phyloP scores from a whole-genome alignment of 1,140 invertebrate species.

The Drosophila biarmipes region DNA sequence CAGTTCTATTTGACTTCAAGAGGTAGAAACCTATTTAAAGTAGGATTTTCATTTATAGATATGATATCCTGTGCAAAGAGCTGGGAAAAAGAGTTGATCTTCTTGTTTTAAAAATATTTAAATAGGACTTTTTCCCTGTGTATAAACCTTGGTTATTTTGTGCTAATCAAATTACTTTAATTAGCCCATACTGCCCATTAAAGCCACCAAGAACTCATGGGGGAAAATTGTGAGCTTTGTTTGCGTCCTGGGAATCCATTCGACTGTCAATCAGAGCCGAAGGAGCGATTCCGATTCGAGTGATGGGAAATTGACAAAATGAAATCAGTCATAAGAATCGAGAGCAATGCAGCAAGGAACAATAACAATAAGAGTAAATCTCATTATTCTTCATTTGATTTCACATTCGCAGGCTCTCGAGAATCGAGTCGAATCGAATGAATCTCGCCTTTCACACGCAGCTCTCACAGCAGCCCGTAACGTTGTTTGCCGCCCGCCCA shows the following conservation, averaged over 20 bases:
- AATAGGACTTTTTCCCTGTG: constrained; percentile 8
- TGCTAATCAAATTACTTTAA: constrained; percentile 65
- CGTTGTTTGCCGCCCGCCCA: constrained; percentile 48
- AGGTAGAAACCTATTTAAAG: too few species aligned
- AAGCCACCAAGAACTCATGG: neutral
- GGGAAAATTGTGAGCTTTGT: neutral
- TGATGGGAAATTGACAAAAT: constrained; percentile 55
- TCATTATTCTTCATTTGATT: constrained; percentile 78
- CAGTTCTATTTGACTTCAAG: too few species aligned
- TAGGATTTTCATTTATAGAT: too few species aligned
- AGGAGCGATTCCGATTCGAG: constrained; percentile 30
- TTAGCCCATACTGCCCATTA: constrained; percentile 33
- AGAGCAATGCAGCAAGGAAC: constrained; percentile 27
- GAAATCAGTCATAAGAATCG: constrained; percentile 58
- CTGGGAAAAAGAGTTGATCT: too few species aligned
- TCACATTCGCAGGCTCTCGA: constrained; percentile 57
- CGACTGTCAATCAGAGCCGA: constrained; percentile 44
- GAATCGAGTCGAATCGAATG: constrained; percentile 34
- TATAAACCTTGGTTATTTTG: constrained; percentile 17
- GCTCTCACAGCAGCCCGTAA: constrained; percentile 25
- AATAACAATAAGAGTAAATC: constrained; percentile 66
- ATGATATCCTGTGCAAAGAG: too few species aligned
- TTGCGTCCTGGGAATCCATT: constrained; percentile 27
- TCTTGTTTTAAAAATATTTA: neutral
- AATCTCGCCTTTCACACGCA: constrained; percentile 51